Base-by-base conservation (phyloP, 1,140 invertebrate genomes). In the Hylyphantes graminicola region DNA sequence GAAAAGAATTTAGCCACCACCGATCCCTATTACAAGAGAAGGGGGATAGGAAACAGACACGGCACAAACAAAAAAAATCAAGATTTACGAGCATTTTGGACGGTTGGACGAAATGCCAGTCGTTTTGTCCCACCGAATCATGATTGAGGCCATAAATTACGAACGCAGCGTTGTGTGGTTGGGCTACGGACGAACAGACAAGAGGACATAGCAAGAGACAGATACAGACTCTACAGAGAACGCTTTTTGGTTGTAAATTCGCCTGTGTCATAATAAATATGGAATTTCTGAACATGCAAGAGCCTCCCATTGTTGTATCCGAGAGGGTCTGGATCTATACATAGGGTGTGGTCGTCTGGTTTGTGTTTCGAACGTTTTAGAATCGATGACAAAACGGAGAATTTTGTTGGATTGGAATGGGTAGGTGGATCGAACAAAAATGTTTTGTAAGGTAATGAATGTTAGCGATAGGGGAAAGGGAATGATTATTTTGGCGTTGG, bases 61-160 rank as follows among this genome's bases (percentile, higher is more conserved):
- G 12, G 13, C 3, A 21, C n/a, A 21, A 12, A 17, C 67, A 53
- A 53, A 70, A 53, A n/a, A 59, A 57, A 48, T 59, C 55, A 53
- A 55, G 70, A 81, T 81, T 81, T 81, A 81, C 55, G 79, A 73
- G 67, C 17, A 35, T 73, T 63, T 13, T 57, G 68, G 59, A 63
- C 54, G 68, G 21, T 15, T 73, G 68, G 79, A 73, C 67, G 67
- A 57, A 72, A 73, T 73, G 79, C 64, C 67, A 21, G 17, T 35
- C 79, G 68, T 81, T 81, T 81, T 81, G 79, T 81, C 68, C 67
- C 21, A 54, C 57, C 68, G 51, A 65, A 73, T 48, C 64, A 73
- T 81, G 79, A 81, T 73, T 81, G 73, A 63, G 79, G 55, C 57
- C 48, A 81, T 81, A 81, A 81, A 81, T 79, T 79, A 70, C 50